phyloP scores from a whole-genome alignment of 2,888 invertebrate genomes.

The Aelia acuminata region DNA sequence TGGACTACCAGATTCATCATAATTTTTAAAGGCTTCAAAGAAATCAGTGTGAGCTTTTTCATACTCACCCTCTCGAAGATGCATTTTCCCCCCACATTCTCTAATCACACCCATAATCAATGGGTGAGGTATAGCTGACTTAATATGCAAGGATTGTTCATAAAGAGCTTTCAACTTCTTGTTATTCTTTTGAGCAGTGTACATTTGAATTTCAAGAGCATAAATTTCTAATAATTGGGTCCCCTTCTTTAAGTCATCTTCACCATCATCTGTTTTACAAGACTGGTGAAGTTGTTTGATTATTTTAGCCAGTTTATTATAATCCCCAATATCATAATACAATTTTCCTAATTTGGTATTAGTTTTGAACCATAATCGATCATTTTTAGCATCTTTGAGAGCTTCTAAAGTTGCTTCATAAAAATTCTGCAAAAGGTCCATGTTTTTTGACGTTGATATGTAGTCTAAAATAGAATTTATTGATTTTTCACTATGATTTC shows the following conservation, averaged over 20 bases:
- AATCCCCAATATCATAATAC: constrained; percentile 96
- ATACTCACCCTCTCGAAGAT: constrained; percentile 97
- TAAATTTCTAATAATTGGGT: constrained; percentile 98
- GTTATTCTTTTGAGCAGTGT: constrained; percentile 99
- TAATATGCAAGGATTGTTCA: constrained; percentile 97
- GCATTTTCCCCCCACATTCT: constrained; percentile 99
- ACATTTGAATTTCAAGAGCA: constrained; percentile 99
- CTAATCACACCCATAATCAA: constrained; percentile 99
- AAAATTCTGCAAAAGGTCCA: constrained; percentile 97
- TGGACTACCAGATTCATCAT: constrained; percentile 98
- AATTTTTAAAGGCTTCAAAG: constrained; percentile 99
- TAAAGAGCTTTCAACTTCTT: constrained; percentile 96
- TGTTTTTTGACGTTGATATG: constrained; percentile 99
- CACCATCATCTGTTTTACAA: constrained; percentile 94
- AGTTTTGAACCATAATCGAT: constrained; percentile 99
- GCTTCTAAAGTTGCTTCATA: constrained; percentile 97
- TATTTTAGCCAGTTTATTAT: constrained; percentile 93
- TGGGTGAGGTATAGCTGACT: constrained; percentile 99
- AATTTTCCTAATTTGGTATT: constrained; percentile 98
- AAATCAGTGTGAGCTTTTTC: constrained; percentile 99
- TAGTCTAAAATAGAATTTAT: constrained; percentile 99
- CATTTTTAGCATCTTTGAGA: constrained; percentile 97
- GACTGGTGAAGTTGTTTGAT: constrained; percentile 96
- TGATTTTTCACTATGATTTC: constrained; percentile 99
- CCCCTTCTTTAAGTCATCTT: constrained; percentile 86